These are phyloP conservation scores for Chorisops tibialis DNA, from an alignment of 2,888 invertebrate species.

Conservation along the genomic window DNA sequence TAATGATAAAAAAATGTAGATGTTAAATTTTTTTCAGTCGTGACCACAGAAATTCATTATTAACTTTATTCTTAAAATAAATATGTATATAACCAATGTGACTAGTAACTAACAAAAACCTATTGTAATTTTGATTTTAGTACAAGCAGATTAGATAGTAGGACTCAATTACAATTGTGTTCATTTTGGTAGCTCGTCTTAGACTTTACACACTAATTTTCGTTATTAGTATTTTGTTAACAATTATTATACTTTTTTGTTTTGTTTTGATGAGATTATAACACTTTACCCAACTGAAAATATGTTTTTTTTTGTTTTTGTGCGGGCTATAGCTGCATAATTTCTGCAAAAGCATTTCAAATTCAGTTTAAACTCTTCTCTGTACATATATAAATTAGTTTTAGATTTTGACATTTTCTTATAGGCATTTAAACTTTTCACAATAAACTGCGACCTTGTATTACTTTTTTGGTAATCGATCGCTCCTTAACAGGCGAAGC, in stretches of 20 bases:
- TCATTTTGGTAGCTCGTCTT: no score
- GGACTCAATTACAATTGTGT: no score
- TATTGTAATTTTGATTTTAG: not conserved
- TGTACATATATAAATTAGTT: constrained; percentile 7
- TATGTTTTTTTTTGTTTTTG: no score
- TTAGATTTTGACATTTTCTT: not conserved
- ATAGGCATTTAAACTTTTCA: constrained; percentile 6
- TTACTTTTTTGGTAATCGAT: constrained; percentile 6
- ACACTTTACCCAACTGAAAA: constrained; percentile 18
- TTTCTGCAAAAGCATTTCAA: constrained; percentile 27
- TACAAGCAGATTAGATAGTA: not conserved
- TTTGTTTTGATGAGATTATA: constrained; percentile 7
- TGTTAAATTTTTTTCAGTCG: no score
- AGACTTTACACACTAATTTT: not conserved
- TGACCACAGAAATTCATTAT: no score
- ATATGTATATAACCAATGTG: no score
- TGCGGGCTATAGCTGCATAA: constrained; percentile 17
- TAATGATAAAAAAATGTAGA: no score
- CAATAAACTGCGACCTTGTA: constrained; percentile 26
- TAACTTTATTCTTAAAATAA: no score
- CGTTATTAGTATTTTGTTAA: not conserved
- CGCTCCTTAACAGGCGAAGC: constrained; percentile 26
- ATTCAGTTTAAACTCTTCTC: constrained; percentile 1
- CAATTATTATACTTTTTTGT: not conserved
- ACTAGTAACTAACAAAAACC: not conserved